Evolutionary conservation across 2,797 vertebrate genomes (phyloP).

Genomic region (Rhincodon typus): DNA sequence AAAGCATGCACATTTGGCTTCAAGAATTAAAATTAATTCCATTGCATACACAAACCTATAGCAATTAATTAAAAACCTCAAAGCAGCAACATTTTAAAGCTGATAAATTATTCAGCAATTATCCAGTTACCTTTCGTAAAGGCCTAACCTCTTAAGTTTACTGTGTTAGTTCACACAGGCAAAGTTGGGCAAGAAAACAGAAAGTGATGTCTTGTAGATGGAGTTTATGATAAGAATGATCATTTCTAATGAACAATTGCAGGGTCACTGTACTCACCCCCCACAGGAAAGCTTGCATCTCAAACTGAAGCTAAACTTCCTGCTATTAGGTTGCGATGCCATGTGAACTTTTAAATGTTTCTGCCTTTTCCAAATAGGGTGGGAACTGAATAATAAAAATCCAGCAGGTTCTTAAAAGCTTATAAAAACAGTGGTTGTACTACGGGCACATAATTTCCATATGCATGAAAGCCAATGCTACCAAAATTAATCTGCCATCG

Average conservation of each 20-base stretch:
- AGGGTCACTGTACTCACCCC: conserved; percentile 39
- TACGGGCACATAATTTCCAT: neutral
- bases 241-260: conserved; percentile 40
- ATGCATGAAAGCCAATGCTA: no score
- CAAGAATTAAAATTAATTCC: neutral
- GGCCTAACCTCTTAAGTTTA: conserved; percentile 36
- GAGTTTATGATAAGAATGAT: conserved; percentile 46
- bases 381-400: neutral
- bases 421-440: neutral
- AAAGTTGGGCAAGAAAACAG: conserved; percentile 47
- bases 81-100: conserved; percentile 40
- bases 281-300: neutral
- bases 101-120: conserved; percentile 39
- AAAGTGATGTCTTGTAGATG: conserved; percentile 52
- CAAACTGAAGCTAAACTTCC: conserved; percentile 5
- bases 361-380: neutral
- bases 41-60: conserved; percentile 42
- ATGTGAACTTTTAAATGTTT: neutral
- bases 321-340: neutral
- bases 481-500: neutral
- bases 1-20: neutral
- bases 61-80: conserved; percentile 42
- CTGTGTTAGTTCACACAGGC: no score
- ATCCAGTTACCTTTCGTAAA: conserved; percentile 36
- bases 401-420: neutral